Evolutionary conservation across 2,797 vertebrate genomes (phyloP).

Genomic region (Muscicapa striata): DNA sequence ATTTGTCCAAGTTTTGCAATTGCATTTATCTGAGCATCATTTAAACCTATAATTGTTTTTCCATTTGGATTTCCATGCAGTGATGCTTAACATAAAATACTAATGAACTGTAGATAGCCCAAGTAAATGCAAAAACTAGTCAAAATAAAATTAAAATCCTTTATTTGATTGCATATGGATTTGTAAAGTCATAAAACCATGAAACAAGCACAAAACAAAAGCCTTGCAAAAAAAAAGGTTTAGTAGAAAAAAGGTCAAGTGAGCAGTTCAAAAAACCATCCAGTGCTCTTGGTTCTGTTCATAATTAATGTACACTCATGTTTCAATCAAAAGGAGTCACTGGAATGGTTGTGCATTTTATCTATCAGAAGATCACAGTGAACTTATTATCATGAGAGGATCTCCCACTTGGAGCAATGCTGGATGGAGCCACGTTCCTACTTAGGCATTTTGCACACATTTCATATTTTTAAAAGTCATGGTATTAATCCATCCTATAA

Average conservation of each 20-base stretch:
- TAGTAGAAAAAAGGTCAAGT: not conserved
- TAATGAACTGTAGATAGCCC: not conserved
- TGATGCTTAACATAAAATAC: not conserved
- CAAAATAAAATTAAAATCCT: not conserved
- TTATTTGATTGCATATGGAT: not conserved
- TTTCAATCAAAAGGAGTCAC: not conserved
- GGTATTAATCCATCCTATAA: not conserved
- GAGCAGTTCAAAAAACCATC: not conserved
- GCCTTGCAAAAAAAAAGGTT: not conserved
- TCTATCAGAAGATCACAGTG: not conserved
- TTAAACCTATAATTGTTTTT: not conserved
- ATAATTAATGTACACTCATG: not conserved
- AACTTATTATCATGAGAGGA: not conserved
- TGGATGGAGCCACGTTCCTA: not conserved
- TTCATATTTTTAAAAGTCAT: not conserved
- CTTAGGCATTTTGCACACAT: not conserved
- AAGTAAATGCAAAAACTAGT: not conserved
- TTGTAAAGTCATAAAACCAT: not conserved
- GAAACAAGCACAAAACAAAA: not conserved
- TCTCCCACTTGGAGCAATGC: not conserved
- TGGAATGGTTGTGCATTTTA: not conserved
- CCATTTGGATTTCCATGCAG: not conserved
- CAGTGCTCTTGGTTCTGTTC: not conserved
- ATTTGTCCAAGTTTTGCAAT: not conserved
- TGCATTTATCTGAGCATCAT: not conserved